Percentiles rank a stretch among this genome's conserved stretches.
Evolutionary conservation across 2,113 vertebrate genomes (phyloP).

Genomic region (Nicator chloris): DNA sequence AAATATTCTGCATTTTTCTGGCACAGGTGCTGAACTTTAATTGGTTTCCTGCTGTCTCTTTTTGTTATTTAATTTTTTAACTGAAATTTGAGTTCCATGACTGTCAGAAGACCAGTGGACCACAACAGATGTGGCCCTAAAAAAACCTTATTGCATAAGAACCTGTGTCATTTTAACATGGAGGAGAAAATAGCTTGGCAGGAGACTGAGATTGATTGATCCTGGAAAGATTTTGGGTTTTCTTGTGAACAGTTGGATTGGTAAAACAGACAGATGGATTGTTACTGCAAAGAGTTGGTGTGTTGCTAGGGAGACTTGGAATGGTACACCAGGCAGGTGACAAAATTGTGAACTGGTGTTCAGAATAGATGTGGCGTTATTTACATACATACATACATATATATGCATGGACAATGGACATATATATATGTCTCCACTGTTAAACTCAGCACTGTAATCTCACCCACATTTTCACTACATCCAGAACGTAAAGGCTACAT

Average conservation of each 20-base stretch:
- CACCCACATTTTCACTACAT: neutral
- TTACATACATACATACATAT: neutral
- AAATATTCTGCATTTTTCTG: neutral
- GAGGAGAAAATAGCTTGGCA: neutral
- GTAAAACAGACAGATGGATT: conserved; percentile 40
- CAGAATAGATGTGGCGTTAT: neutral
- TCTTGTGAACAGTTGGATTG: conserved; percentile 49
- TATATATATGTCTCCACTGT: neutral
- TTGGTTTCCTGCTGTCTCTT: neutral
- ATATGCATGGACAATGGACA: neutral
- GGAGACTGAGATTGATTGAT: conserved; percentile 30
- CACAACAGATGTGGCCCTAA: neutral
- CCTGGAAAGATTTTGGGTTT: conserved; percentile 51
- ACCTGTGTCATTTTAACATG: neutral
- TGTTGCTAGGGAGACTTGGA: conserved; percentile 52
- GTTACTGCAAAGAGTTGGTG: conserved; percentile 3
- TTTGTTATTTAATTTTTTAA: neutral
- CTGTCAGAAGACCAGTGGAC: neutral
- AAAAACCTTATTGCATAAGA: conserved; percentile 9
- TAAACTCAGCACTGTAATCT: neutral
- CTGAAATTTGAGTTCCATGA: neutral
- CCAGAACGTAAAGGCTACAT: neutral
- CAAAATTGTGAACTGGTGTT: neutral
- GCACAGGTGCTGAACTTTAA: neutral
- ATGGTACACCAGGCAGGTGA: neutral